phyloP scores from a whole-genome alignment of 2,113 vertebrate species.

The Cygnus atratus region DNA sequence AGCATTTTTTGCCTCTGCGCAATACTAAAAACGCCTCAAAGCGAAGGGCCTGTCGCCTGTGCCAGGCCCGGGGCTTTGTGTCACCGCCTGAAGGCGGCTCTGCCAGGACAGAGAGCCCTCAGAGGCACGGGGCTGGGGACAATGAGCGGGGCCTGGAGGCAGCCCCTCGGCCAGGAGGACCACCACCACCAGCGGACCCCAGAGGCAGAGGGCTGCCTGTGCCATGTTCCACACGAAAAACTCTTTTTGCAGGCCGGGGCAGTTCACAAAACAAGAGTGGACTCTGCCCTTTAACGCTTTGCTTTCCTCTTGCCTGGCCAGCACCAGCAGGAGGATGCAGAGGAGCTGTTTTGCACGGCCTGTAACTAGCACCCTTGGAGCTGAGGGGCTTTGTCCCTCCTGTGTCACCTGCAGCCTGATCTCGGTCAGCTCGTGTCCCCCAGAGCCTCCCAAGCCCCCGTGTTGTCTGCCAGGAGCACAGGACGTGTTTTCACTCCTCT shows the following conservation, averaged over 20 bases:
- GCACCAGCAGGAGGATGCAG: background rate
- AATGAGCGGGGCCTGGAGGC: background rate
- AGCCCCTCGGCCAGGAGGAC: fast-evolving
- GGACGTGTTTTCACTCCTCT: background rate
- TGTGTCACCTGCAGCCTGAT: too few relatives aligned
- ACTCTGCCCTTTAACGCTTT: background rate
- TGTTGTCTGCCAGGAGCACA: background rate
- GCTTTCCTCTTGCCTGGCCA: background rate
- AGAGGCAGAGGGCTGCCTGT: background rate
- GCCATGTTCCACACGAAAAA: background rate
- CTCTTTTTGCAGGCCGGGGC: fast-evolving
- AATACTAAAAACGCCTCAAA: background rate
- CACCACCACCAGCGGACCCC: background rate
- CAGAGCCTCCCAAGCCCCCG: too few relatives aligned
- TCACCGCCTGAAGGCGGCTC: fast-evolving
- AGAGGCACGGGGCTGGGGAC: background rate
- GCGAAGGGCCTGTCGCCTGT: background rate
- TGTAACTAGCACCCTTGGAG: background rate
- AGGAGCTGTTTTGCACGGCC: background rate
- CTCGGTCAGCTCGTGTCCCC: background rate
- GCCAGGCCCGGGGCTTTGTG: fast-evolving
- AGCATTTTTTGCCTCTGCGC: background rate
- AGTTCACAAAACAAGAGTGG: fast-evolving
- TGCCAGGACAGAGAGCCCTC: fast-evolving
- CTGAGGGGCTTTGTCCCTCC: background rate